Evolutionary conservation across 2,797 vertebrate genomes (phyloP).

Genomic region (Gila robusta): DNA sequence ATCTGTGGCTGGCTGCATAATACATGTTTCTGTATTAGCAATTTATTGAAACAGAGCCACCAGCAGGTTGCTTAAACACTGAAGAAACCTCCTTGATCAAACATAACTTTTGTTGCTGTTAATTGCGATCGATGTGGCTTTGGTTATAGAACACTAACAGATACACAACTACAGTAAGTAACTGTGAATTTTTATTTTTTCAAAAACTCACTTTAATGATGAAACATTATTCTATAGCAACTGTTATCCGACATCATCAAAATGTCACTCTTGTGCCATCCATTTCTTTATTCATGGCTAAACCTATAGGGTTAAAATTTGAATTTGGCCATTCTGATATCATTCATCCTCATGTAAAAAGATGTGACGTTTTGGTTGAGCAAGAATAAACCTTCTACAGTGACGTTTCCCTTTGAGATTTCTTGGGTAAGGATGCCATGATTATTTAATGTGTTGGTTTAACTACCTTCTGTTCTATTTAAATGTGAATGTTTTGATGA

Average conservation of each 20-base stretch:
- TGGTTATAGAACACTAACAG: neutral
- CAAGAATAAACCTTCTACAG: neutral
- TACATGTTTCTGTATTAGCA: constrained; percentile 5
- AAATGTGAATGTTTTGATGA: neutral
- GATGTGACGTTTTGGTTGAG: neutral
- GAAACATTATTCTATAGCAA: too few relatives aligned
- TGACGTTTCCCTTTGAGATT: neutral
- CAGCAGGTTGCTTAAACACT: constrained; percentile 11
- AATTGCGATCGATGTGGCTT: neutral
- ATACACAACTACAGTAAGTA: neutral
- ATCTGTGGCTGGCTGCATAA: constrained; percentile 23
- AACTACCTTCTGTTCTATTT: neutral
- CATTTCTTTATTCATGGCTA: neutral
- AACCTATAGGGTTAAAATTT: neutral
- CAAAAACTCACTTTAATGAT: neutral
- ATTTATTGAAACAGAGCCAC: constrained; percentile 14
- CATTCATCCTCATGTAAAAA: neutral
- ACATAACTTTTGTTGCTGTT: neutral
- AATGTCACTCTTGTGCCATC: neutral
- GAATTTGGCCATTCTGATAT: neutral
- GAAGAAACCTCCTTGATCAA: constrained; percentile 13
- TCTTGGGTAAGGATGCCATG: neutral
- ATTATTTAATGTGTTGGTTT: neutral
- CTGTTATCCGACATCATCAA: neutral
- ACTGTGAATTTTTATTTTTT: neutral